Evolutionary conservation across 2,113 vertebrate genomes (phyloP).

Genomic region (Cervus canadensis): DNA sequence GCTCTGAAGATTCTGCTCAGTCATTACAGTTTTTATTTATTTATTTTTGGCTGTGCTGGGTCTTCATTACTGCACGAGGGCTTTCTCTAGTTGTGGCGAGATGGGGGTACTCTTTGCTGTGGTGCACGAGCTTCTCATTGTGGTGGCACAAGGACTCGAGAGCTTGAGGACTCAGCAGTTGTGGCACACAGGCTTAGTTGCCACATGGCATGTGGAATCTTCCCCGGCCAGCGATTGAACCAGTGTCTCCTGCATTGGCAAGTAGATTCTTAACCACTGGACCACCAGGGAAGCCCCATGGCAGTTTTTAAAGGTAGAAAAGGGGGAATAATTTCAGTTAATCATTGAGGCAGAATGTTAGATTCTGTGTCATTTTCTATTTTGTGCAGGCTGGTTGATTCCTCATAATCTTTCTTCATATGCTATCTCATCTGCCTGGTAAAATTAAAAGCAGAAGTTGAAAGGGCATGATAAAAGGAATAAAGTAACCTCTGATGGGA

Average conservation of each 20-base stretch:
- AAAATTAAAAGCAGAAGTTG: conserved; percentile 14
- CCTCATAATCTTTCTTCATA: neutral
- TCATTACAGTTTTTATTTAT: neutral
- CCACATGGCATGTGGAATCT: neutral
- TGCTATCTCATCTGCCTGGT: neutral
- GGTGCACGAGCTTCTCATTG: neutral
- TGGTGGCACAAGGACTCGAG: neutral
- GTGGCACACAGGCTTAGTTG: neutral
- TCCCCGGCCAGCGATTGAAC: neutral
- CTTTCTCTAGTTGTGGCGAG: neutral
- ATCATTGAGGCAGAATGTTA: neutral
- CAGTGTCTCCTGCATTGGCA: neutral
- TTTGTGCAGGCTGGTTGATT: neutral
- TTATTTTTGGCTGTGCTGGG: neutral
- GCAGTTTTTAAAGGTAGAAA: neutral
- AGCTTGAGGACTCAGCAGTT: neutral
- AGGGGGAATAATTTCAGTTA: neutral
- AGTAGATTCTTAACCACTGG: neutral
- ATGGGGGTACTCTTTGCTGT: neutral
- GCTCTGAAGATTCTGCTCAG: neutral
- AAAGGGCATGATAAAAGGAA: conserved; percentile 4
- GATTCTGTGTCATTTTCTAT: neutral
- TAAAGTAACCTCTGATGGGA: neutral
- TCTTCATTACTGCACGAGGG: neutral
- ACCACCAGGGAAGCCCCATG: neutral